phyloP scores from a whole-genome alignment of 53 echinoderm and acorn worm genomes.

The Apostichopus leukothele region DNA sequence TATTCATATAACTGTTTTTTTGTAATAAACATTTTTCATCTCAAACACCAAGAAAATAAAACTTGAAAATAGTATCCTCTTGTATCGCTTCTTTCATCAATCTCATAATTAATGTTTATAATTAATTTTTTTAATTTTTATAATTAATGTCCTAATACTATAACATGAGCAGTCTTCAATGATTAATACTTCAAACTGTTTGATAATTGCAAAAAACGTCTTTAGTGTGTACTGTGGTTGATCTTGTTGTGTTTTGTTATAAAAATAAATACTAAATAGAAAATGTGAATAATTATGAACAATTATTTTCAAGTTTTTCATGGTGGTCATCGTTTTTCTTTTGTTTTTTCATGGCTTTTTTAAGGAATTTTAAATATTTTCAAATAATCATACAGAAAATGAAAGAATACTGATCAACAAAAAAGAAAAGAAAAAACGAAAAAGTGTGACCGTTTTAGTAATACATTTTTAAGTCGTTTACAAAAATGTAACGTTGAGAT shows the following conservation, averaged over 20 bases:
- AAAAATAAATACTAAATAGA: constrained; percentile 3
- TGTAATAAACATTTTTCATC: neutral
- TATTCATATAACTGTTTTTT: neutral
- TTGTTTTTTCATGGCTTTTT: too few relatives aligned
- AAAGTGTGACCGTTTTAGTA: neutral
- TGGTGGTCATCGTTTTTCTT: too few relatives aligned
- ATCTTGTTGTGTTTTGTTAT: neutral
- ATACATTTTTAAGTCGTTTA: neutral
- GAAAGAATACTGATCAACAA: neutral
- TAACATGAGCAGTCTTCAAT: too few relatives aligned
- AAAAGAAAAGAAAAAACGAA: neutral
- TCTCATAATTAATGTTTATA: neutral
- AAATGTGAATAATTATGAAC: neutral
- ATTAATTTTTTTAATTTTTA: neutral
- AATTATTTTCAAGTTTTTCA: neutral
- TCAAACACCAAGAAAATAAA: neutral
- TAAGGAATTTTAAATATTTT: too few relatives aligned
- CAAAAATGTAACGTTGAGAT: too few relatives aligned
- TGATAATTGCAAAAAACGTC: neutral
- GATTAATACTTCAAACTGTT: too few relatives aligned
- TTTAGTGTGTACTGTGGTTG: neutral
- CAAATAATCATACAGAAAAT: neutral
- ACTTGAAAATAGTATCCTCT: neutral
- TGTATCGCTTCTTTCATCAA: neutral
- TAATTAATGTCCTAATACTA: too few relatives aligned